A percentile compares a stretch with the other conserved stretches of the same genome.
Conservation (phyloP, 1,140 invertebrate species). For the Drosophila carrolli region DNA sequence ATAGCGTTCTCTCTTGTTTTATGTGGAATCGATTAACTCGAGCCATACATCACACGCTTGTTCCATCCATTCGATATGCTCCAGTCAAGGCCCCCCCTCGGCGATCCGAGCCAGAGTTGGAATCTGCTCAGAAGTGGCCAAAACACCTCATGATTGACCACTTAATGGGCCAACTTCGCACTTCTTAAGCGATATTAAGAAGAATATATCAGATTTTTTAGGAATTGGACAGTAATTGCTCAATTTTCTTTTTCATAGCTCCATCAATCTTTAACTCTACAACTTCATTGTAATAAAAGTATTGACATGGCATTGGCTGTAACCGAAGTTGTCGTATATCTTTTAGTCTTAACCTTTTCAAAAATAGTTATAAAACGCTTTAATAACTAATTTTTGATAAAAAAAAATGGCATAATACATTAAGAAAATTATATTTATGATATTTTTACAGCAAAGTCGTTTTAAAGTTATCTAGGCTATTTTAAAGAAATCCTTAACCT, state of each 20-base stretch:
- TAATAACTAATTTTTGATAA: background rate
- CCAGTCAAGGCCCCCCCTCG: constrained; percentile 42
- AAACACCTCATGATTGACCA: constrained; percentile 35
- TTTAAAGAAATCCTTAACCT: too few relatives aligned
- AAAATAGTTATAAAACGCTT: background rate
- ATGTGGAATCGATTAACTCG: constrained; percentile 48
- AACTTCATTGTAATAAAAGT: background rate
- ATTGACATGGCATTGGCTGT: background rate
- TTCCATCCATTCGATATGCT: constrained; percentile 51
- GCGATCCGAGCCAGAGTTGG: constrained; percentile 23
- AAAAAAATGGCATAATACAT: too few relatives aligned
- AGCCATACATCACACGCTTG: constrained; percentile 61
- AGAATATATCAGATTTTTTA: constrained; percentile 22
- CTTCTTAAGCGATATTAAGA: constrained; percentile 36
- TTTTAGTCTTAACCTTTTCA: background rate
- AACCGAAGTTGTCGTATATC: background rate
- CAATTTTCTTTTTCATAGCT: constrained; percentile 26
- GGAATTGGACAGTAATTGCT: constrained; percentile 28
- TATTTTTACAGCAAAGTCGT: too few relatives aligned
- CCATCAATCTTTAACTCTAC: constrained; percentile 5
- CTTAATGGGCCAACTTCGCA: constrained; percentile 38
- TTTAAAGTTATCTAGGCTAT: too few relatives aligned
- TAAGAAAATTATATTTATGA: too few relatives aligned
- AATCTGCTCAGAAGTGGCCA: constrained; percentile 23
- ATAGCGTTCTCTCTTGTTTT: too few relatives aligned